Evolutionary conservation across 2,113 vertebrate genomes (phyloP), one percentile per base, ranked within the genome.

Genomic region (Brachyhypopomus occidentalis): DNA sequence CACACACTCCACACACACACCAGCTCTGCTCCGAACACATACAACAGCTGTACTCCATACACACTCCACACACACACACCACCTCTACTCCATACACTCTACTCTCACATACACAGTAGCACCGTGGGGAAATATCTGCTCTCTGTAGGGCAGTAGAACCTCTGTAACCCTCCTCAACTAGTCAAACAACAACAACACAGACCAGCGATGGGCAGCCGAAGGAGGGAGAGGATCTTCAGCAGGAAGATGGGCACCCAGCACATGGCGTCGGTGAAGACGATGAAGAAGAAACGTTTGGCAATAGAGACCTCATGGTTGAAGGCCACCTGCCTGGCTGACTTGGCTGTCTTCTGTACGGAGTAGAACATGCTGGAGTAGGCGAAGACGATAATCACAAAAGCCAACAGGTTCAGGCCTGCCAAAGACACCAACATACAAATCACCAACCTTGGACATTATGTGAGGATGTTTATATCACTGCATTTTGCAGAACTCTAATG

Each of bases 231-330:
- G 30, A 88, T 82, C 80, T 89, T 88, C 30, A 92, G 87, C 67
- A 93, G 72, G 64, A 92, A 85, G 82, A 91, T 90, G 27, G 91
- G 91, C 16, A 91, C 91, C 91, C 92, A 93, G 86, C 93, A 93
- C 79, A 93, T 84, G 38, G 92, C 90, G 0, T 88, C 89, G 0
- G 90, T 89, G 85, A 88, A 87, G 62, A 90, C 55, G 0, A 94
- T 90, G 86, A 92, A 91, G 88, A 92, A 93, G 86, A 89, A 88
- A 0, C 86, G 62, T 70, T 87, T 88, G 0, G 90, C 90, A 0
- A 91, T 80, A 45, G 90, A 38, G 0, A 89, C 87, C 2, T 94
- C 92, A 17, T 82, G 63, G 59, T 88, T 86, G 36, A 86, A 86
- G 67, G 85, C 0, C 0, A 84, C 78, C 1, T 84, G 73, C 7